A percentile compares a stretch with the other conserved stretches of the same genome.
phyloP scores from a whole-genome alignment of 2,797 vertebrate genomes.

The Diplodus sargus region DNA sequence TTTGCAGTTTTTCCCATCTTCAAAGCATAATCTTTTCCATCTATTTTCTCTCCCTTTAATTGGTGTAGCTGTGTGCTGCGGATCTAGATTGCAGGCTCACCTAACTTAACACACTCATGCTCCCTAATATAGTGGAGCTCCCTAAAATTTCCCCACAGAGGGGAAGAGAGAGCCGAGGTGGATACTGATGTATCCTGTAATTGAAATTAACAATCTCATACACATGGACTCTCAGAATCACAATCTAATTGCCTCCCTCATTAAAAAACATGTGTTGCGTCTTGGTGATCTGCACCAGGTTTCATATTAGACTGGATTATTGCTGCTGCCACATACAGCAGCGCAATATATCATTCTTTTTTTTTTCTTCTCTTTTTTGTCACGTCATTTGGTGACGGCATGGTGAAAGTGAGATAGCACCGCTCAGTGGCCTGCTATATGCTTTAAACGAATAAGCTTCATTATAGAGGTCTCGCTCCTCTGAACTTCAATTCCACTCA shows the following conservation, averaged over 20 bases:
- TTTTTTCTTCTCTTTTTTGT: conserved; percentile 26
- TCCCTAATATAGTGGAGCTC: conserved; percentile 48
- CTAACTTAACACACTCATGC: conserved; percentile 52
- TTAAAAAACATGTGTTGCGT: conserved; percentile 80
- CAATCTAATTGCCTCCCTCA: conserved; percentile 77
- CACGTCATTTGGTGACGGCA: conserved; percentile 67
- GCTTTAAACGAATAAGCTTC: conserved; percentile 76
- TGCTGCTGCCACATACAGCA: conserved; percentile 44
- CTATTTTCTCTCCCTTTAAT: conserved; percentile 22
- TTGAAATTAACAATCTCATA: conserved; percentile 79
- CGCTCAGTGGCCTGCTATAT: conserved; percentile 44
- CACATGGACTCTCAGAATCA: conserved; percentile 67
- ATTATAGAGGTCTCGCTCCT: conserved; percentile 79
- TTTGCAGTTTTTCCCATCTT: conserved; percentile 22
- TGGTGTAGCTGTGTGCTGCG: conserved; percentile 16
- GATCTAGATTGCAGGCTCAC: conserved; percentile 45
- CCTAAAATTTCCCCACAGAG: conserved; percentile 70
- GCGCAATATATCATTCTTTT: conserved; percentile 42
- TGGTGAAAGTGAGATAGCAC: conserved; percentile 52
- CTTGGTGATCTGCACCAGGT: conserved; percentile 68
- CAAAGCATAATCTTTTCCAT: conserved; percentile 16
- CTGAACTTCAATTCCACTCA: conserved; percentile 77
- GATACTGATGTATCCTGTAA: conserved; percentile 72
- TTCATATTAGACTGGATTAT: conserved; percentile 71
- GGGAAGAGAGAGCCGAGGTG: conserved; percentile 58